These are phyloP conservation scores for Pristionchus japonicus DNA, from an alignment of 2,888 invertebrate species.

Conservation along the genomic window DNA sequence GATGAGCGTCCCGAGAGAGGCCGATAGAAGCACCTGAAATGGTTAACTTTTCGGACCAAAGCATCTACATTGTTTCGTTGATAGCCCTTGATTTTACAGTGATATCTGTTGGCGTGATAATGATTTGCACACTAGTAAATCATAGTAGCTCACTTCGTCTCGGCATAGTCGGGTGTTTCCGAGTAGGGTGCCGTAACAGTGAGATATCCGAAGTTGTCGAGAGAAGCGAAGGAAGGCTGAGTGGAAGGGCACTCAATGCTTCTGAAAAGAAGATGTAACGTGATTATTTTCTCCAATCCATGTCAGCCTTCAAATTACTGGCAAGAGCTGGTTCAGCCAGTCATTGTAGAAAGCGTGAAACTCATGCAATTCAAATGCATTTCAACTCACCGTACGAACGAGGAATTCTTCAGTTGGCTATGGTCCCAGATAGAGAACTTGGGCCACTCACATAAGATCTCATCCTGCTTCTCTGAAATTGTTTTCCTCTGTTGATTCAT, in stretches of 20 bases:
- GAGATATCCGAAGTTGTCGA: not conserved
- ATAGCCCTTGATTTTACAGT: no score
- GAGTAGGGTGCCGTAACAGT: not conserved
- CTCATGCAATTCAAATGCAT: not conserved
- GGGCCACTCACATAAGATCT: conserved; percentile 20
- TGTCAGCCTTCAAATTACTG: no score
- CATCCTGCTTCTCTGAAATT: not conserved
- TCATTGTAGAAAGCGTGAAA: not conserved
- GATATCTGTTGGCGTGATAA: no score
- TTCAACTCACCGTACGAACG: not conserved
- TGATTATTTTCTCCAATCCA: no score
- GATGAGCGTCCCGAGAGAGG: not conserved
- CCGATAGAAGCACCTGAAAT: not conserved
- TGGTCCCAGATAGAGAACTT: conserved; percentile 21
- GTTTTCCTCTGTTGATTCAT: no score
- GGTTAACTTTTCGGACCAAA: no score
- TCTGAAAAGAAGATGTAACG: no score
- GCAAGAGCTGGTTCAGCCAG: no score
- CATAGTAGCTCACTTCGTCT: not conserved
- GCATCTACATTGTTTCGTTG: no score
- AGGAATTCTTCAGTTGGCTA: not conserved
- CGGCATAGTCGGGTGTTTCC: not conserved
- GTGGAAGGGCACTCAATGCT: conserved; percentile 10
- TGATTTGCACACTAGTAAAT: no score
- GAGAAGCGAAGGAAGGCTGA: conserved; percentile 8